phyloP scores from a whole-genome alignment of 2,888 invertebrate species.

The Drosophila maculinotata region DNA sequence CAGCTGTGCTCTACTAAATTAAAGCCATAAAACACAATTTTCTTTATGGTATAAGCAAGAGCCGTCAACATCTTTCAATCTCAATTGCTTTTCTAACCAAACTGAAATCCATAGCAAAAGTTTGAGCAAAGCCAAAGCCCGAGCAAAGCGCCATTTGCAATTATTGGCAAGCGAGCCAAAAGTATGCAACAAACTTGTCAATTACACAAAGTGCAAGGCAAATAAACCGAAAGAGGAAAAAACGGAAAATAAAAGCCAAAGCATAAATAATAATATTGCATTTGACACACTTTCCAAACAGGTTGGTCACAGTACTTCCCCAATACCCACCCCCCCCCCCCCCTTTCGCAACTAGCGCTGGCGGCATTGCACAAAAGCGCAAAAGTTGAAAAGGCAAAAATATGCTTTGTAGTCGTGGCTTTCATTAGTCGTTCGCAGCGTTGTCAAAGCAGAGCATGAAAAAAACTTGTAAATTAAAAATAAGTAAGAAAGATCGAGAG shows the following conservation, averaged over 20 bases:
- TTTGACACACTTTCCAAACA: constrained; percentile 66
- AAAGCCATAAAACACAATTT: constrained; percentile 6
- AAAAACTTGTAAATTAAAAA: constrained; percentile 62
- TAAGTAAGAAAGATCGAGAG: constrained; percentile 38
- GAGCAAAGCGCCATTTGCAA: constrained; percentile 30
- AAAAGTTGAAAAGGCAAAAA: constrained; percentile 67
- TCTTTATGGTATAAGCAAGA: constrained; percentile 3
- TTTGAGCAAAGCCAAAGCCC: constrained; percentile 17
- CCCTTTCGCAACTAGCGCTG: constrained; percentile 1
- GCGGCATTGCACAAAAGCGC: constrained; percentile 66
- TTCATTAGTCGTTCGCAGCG: constrained; percentile 64
- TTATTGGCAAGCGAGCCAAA: constrained; percentile 53
- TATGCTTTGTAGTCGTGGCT: constrained; percentile 70
- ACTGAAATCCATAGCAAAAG: constrained; percentile 15
- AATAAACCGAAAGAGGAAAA: constrained; percentile 33
- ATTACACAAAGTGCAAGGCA: constrained; percentile 68
- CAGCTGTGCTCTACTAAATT: constrained; percentile 19
- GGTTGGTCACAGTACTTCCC: constrained; percentile 12
- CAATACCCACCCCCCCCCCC: background rate
- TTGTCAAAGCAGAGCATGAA: constrained; percentile 53
- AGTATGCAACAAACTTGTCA: constrained; percentile 69
- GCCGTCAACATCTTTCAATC: constrained; percentile 22
- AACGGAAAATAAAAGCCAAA: constrained; percentile 19
- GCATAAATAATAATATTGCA: constrained; percentile 75
- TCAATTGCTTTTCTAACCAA: constrained; percentile 13